A percentile compares a stretch with the other conserved stretches of the same genome.
Evolutionary conservation across 1,140 invertebrate genomes (phyloP).

Genomic region (Zaprionus inermis): DNA sequence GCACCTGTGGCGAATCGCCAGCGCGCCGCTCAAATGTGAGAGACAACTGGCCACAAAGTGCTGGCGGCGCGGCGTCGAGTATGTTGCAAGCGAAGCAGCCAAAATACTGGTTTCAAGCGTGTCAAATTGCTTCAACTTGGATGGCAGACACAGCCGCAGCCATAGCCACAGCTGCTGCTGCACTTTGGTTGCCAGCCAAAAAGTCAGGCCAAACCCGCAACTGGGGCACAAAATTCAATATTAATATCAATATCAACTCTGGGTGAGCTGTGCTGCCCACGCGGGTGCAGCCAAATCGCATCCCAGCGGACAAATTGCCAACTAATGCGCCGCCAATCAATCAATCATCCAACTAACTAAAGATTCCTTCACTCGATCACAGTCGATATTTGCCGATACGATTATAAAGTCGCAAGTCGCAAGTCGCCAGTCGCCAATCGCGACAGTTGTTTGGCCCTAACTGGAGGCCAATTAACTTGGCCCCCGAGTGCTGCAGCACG

Average conservation of each 20-base stretch:
- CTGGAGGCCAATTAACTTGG: conserved; percentile 55
- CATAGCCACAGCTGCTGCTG: conserved; percentile 1
- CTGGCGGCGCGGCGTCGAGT: conserved; percentile 39
- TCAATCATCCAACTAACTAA: conserved; percentile 52
- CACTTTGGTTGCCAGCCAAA: conserved; percentile 19
- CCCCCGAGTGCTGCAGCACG: conserved; percentile 8
- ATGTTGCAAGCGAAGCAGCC: conserved; percentile 63
- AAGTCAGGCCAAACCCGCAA: conserved; percentile 29
- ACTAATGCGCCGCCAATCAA: conserved; percentile 49
- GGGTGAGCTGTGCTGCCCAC: conserved; percentile 22
- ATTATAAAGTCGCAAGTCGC: conserved; percentile 40
- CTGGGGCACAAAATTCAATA: conserved; percentile 43
- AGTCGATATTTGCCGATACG: conserved; percentile 44
- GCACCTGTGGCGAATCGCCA: conserved; percentile 53
- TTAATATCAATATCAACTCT: conserved; percentile 49
- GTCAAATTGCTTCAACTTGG: conserved; percentile 57
- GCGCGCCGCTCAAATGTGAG: neutral
- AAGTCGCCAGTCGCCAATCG: conserved; percentile 31
- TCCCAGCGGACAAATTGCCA: conserved; percentile 46
- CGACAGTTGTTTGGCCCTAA: conserved; percentile 34
- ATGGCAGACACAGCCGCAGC: conserved; percentile 37
- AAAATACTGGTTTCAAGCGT: conserved; percentile 69
- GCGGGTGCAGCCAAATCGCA: conserved; percentile 51
- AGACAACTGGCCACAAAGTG: conserved; percentile 35
- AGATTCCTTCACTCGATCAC: neutral